These are phyloP conservation scores for Monochamus saltuarius DNA, from an alignment of 1,140 invertebrate genomes.

Conservation along the genomic window DNA sequence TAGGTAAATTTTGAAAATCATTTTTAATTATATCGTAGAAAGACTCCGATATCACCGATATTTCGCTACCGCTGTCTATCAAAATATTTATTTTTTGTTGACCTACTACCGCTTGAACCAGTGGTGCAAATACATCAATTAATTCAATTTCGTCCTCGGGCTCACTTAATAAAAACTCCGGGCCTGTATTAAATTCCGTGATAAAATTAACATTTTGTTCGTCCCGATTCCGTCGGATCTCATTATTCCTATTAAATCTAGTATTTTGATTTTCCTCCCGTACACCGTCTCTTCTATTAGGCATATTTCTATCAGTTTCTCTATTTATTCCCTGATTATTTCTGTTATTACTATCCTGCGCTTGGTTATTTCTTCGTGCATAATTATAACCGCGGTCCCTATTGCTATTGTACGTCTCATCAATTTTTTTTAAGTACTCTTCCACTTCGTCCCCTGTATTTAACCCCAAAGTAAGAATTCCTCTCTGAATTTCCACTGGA, in stretches of 20 bases:
- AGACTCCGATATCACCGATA: slow-evolving; percentile 4
- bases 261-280: not conserved
- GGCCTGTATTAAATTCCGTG: not conserved
- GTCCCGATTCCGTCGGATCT: not conserved
- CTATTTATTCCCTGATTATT: not conserved
- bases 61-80: slow-evolving; percentile 3
- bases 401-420: slow-evolving; percentile 2
- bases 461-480: slow-evolving; percentile 4
- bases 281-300: not conserved
- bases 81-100: not conserved
- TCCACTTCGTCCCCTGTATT: slow-evolving; percentile 6
- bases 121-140: not conserved
- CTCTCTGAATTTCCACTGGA: slow-evolving; percentile 7
- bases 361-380: not conserved
- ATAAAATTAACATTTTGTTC: not conserved
- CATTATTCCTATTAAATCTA: too few relatives aligned
- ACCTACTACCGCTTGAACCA: not conserved
- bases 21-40: not conserved
- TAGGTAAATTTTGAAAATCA: not conserved
- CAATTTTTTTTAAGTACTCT: slow-evolving; percentile 4
- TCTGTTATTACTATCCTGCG: not conserved
- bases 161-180: slow-evolving; percentile 2
- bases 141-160: slow-evolving; percentile 2
- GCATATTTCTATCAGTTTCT: not conserved
- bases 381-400: not conserved